phyloP scores from a whole-genome alignment of 2,888 invertebrate genomes.

The Lithophane ornitopus region DNA sequence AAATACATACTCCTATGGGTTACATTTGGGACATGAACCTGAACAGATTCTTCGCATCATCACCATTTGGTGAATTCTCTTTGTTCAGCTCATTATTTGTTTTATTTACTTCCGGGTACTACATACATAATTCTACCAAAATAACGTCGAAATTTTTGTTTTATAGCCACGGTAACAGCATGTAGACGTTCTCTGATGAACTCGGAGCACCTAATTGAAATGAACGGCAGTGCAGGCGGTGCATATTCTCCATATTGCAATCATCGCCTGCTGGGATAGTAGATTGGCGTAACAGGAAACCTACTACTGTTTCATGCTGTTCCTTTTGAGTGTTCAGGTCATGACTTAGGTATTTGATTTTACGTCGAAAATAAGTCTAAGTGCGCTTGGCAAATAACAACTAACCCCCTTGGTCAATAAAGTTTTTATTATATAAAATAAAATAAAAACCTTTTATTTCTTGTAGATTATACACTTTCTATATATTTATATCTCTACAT shows the following conservation, averaged over 20 bases:
- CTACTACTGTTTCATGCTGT: background rate
- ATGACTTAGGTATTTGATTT: too few relatives aligned
- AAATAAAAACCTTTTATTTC: too few relatives aligned
- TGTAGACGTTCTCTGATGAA: slow-evolving; percentile 25
- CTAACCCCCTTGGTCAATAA: background rate
- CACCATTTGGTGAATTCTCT: too few relatives aligned
- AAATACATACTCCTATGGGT: too few relatives aligned
- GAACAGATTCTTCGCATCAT: too few relatives aligned
- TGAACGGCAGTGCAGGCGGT: slow-evolving; percentile 39
- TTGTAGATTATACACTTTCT: too few relatives aligned
- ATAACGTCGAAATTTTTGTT: background rate
- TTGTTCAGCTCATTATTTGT: too few relatives aligned
- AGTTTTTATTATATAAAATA: too few relatives aligned
- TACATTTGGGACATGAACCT: too few relatives aligned
- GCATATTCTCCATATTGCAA: slow-evolving; percentile 38
- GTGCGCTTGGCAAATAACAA: background rate
- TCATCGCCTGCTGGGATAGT: slow-evolving; percentile 28
- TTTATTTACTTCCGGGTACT: background rate
- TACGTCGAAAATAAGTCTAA: background rate
- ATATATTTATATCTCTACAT: too few relatives aligned
- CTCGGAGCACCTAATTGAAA: slow-evolving; percentile 44
- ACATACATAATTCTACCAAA: background rate
- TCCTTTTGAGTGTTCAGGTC: background rate
- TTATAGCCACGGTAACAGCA: slow-evolving; percentile 10
- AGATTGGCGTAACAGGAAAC: slow-evolving; percentile 1